Conservation (phyloP, 2,888 invertebrate genomes). For the Drosophila tanythrix region DNA sequence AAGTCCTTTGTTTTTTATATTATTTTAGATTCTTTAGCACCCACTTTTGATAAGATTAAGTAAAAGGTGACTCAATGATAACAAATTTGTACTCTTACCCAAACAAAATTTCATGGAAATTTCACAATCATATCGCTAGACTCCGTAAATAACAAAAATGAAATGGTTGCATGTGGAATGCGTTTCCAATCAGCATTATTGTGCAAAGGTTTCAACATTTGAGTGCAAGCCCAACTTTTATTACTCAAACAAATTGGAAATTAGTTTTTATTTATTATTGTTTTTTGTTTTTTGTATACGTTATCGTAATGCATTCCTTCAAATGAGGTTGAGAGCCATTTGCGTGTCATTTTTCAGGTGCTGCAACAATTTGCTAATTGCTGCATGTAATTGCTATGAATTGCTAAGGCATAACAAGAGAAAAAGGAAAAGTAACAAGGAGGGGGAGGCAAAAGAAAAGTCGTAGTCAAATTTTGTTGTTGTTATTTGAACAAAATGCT, state of each 20-base stretch:
- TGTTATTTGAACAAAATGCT: conserved; percentile 11
- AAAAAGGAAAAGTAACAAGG: not conserved
- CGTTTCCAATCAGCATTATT: conserved; percentile 1
- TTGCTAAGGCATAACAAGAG: not conserved
- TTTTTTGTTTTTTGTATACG: not conserved
- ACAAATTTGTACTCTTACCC: not conserved
- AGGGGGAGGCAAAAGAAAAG: not conserved
- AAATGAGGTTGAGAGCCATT: conserved; percentile 15
- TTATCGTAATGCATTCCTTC: conserved; percentile 26
- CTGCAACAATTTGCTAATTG: conserved; percentile 60
- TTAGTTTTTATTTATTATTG: conserved; percentile 3
- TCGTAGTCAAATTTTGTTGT: conserved; percentile 30
- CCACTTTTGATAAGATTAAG: conserved; percentile 39
- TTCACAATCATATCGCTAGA: conserved; percentile 1
- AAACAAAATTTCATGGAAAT: not conserved
- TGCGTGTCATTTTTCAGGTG: conserved; percentile 44
- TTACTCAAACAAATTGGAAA: conserved; percentile 15
- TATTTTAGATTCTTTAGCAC: conserved; percentile 5
- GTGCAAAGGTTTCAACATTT: conserved; percentile 8
- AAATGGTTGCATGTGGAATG: conserved; percentile 10
- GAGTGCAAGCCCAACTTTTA: conserved; percentile 15
- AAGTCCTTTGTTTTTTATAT: conserved; percentile 14
- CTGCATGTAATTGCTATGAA: conserved; percentile 42
- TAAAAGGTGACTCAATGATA: conserved; percentile 27
- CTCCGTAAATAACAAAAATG: not conserved